Conservation (phyloP, 2,888 invertebrate species). For the Cheilosia impressa region DNA sequence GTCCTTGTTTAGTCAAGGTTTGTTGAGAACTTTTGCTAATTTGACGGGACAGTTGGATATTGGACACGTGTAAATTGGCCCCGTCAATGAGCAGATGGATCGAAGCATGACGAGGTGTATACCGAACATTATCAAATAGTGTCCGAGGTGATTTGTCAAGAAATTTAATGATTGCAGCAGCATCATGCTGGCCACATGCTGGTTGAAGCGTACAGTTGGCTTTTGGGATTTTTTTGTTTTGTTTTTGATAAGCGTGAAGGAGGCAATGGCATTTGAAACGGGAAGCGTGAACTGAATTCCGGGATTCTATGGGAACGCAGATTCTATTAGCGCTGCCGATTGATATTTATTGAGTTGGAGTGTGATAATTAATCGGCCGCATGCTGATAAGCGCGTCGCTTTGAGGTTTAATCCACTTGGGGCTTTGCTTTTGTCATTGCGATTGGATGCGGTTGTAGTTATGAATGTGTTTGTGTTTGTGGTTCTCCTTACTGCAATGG, state of each 20-base stretch:
- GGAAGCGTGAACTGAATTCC: slow-evolving; percentile 4
- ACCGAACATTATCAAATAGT: background rate
- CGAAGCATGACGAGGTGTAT: background rate
- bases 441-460: no score
- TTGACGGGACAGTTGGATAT: slow-evolving; percentile 24
- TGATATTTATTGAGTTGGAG: slow-evolving; percentile 9
- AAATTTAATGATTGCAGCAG: slow-evolving; percentile 17
- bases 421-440: no score
- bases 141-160: slow-evolving; percentile 33
- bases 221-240: no score
- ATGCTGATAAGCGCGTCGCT: background rate
- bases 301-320: background rate
- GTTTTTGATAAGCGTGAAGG: slow-evolving; percentile 9
- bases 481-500: no score
- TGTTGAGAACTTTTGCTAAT: slow-evolving; percentile 21
- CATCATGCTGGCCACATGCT: slow-evolving; percentile 18
- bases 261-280: background rate
- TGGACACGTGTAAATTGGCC: slow-evolving; percentile 42
- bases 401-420: no score
- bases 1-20: slow-evolving; percentile 47
- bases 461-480: no score
- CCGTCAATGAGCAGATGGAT: slow-evolving; percentile 39
- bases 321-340: background rate
- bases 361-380: background rate
- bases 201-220: background rate